Conservation (phyloP, 2,888 invertebrate species). For the Diplazon laetatorius region DNA sequence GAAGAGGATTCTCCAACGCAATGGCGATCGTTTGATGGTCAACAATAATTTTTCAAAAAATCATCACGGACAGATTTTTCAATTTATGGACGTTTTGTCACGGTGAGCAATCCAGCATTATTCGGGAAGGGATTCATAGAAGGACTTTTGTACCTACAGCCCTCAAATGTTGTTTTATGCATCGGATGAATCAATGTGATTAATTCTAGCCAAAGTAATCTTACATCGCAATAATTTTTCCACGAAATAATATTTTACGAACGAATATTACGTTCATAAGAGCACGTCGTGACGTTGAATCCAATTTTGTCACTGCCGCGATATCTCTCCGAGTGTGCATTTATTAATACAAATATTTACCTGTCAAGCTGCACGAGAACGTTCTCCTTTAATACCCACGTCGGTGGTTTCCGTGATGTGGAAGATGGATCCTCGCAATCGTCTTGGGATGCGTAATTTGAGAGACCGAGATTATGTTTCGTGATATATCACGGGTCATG, state of each 20-base stretch:
- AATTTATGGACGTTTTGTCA: too few species aligned
- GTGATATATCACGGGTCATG: conserved; percentile 72
- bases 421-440: conserved; percentile 63
- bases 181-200: neutral
- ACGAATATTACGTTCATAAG: neutral
- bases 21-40: neutral
- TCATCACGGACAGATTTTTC: neutral
- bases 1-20: neutral
- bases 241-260: neutral
- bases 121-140: too few species aligned
- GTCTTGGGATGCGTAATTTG: conserved; percentile 67
- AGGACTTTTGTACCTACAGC: too few species aligned
- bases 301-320: conserved; percentile 47
- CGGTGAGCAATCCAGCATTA: too few species aligned
- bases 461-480: conserved; percentile 68
- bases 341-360: conserved; percentile 60
- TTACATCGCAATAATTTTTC: conserved; percentile 13
- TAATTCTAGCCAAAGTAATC: neutral
- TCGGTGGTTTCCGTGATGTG: conserved; percentile 58
- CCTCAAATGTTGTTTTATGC: neutral
- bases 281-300: conserved; percentile 19
- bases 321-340: conserved; percentile 32
- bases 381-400: conserved; percentile 29
- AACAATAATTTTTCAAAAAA: neutral
- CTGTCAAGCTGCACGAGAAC: conserved; percentile 22